These are phyloP conservation scores for Tetramorium alpestre DNA, from an alignment of 1,140 invertebrate genomes.

Conservation along the genomic window DNA sequence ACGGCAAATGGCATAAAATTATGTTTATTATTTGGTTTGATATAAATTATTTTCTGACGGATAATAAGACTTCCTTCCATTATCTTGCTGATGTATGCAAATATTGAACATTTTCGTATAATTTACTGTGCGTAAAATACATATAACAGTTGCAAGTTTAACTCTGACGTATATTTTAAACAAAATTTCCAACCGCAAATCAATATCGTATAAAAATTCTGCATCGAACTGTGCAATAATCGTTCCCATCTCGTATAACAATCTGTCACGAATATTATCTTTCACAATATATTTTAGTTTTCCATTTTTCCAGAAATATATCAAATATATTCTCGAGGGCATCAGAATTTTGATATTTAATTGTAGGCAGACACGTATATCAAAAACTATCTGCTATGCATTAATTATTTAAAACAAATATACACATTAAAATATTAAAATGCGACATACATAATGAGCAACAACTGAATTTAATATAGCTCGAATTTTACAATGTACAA, in stretches of 20 bases:
- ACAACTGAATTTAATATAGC: neutral
- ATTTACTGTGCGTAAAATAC: neutral
- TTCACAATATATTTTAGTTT: slow-evolving; percentile 1
- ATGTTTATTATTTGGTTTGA: neutral
- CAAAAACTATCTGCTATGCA: neutral
- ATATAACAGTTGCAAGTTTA: neutral
- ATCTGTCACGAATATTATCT: slow-evolving; percentile 47
- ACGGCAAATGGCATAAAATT: neutral
- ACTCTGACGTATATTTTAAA: slow-evolving; percentile 16
- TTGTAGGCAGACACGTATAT: neutral
- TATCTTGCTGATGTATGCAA: neutral
- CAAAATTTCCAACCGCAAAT: neutral
- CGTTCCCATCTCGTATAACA: slow-evolving; percentile 4
- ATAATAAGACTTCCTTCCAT: neutral
- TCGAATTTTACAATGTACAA: neutral
- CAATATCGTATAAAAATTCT: slow-evolving; percentile 37
- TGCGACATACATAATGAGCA: neutral
- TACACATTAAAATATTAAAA: neutral
- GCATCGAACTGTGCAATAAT: slow-evolving; percentile 30
- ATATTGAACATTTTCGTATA: neutral
- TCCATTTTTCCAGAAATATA: slow-evolving; percentile 12
- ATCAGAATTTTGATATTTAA: neutral
- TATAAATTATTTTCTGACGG: neutral
- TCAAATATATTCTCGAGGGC: neutral
- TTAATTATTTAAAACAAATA: neutral